Evolutionary conservation across 2,113 vertebrate genomes (phyloP).

Genomic region (Regulus satrapa): DNA sequence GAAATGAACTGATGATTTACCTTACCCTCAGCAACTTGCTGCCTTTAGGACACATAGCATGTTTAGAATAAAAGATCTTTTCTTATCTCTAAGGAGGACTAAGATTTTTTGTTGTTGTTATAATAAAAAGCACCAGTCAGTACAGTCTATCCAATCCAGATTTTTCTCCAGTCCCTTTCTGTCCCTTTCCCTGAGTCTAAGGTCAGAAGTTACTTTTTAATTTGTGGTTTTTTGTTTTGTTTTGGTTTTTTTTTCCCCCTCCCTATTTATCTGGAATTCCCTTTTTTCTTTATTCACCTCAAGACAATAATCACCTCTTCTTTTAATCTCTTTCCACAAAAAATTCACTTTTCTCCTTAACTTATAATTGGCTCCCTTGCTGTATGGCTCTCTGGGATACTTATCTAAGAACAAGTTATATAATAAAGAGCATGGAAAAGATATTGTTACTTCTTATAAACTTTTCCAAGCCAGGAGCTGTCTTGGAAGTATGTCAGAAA

Average conservation of each 20-base stretch:
- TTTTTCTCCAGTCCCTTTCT: background rate
- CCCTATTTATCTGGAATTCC: background rate
- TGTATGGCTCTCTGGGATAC: background rate
- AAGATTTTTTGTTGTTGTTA: background rate
- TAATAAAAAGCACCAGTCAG: background rate
- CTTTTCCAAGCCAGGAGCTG: background rate
- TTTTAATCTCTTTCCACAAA: background rate
- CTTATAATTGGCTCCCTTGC: conserved; percentile 24
- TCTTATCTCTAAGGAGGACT: background rate
- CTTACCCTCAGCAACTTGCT: background rate
- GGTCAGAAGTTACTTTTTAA: conserved; percentile 4
- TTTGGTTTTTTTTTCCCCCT: background rate
- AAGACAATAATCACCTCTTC: background rate
- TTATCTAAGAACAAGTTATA: background rate
- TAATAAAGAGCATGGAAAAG: background rate
- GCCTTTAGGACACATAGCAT: background rate
- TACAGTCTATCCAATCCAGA: background rate
- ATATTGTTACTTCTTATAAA: background rate
- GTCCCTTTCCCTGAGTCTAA: background rate
- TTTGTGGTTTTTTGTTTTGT: too few species aligned
- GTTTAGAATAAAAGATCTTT: background rate
- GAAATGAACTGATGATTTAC: background rate
- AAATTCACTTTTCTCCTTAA: conserved; percentile 17
- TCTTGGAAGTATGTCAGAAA: background rate
- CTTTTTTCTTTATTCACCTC: conserved; percentile 9